phyloP scores from a whole-genome alignment of 1,140 invertebrate genomes.

The Aphaenogaster floridana region DNA sequence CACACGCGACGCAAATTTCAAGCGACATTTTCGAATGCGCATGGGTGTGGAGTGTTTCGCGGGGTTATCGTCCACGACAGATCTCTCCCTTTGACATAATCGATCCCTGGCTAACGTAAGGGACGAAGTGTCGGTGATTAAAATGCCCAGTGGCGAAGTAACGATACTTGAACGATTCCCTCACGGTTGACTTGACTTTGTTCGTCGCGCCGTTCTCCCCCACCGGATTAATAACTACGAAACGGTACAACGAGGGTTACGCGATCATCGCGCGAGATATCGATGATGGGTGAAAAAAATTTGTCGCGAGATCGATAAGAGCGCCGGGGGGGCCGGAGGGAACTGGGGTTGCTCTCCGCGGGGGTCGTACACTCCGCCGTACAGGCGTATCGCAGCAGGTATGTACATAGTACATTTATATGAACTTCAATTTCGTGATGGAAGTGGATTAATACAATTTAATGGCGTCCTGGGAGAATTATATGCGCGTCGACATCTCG shows the following conservation, averaged over 20 bases:
- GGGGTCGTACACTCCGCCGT: neutral
- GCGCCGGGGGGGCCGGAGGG: neutral
- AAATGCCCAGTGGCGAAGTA: neutral
- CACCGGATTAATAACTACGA: constrained; percentile 21
- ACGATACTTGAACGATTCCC: constrained; percentile 11
- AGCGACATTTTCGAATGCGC: neutral
- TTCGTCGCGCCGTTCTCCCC: constrained; percentile 7
- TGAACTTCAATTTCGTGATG: constrained; percentile 74
- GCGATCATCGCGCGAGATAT: constrained; percentile 46
- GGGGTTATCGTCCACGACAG: neutral
- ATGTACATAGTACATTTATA: constrained; percentile 37
- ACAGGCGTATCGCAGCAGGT: neutral
- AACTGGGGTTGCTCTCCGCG: neutral
- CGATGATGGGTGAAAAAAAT: constrained; percentile 24
- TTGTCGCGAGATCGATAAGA: constrained; percentile 61
- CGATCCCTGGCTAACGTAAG: neutral
- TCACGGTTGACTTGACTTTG: constrained; percentile 27
- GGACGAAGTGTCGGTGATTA: constrained; percentile 29
- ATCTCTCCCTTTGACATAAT: neutral
- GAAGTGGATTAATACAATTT: constrained; percentile 77
- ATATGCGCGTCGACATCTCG: constrained; percentile 64
- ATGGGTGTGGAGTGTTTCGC: neutral
- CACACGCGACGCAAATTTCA: too few species aligned
- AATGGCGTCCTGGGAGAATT: constrained; percentile 70
- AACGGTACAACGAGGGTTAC: constrained; percentile 9